Percentiles rank a stretch among this genome's conserved stretches.
Conservation (phyloP, 2,888 invertebrate genomes). For the Alloscopus bannaensis region DNA sequence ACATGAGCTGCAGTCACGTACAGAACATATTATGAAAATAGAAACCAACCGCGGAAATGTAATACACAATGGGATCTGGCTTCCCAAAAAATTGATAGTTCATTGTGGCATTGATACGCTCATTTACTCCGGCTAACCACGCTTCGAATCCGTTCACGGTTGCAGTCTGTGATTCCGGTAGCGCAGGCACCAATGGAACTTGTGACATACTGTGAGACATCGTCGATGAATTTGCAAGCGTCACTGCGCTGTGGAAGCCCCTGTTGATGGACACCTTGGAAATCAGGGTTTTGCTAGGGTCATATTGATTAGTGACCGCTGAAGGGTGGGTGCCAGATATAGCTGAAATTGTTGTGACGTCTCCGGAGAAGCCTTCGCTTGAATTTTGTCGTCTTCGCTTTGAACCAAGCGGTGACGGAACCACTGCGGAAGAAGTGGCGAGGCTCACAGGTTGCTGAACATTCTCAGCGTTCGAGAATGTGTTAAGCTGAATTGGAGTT, state of each 20-base stretch:
- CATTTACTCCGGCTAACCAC: constrained; percentile 87
- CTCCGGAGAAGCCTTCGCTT: constrained; percentile 3
- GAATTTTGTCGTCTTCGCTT: constrained; percentile 48
- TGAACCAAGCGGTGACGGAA: not conserved
- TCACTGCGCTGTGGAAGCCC: constrained; percentile 4
- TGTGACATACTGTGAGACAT: not conserved
- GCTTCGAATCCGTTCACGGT: constrained; percentile 79
- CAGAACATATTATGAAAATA: constrained; percentile 13
- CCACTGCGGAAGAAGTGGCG: constrained; percentile 6
- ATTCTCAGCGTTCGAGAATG: constrained; percentile 38
- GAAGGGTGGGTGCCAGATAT: constrained; percentile 3
- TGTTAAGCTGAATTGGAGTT: constrained; percentile 57
- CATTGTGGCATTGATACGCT: constrained; percentile 85
- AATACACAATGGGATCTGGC: constrained; percentile 82
- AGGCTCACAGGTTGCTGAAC: constrained; percentile 52
- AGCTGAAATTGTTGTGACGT: not conserved
- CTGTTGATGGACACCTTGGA: constrained; percentile 6
- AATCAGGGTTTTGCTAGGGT: constrained; percentile 28
- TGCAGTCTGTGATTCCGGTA: not conserved
- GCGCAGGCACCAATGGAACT: constrained; percentile 49
- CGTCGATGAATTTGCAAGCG: not conserved
- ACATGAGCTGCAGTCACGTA: not conserved
- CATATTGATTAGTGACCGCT: constrained; percentile 17
- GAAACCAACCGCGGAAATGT: constrained; percentile 80
- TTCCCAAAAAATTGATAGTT: constrained; percentile 82